Base-by-base conservation (phyloP, 1,140 invertebrate species). In the Trypoxylus dichotomus region DNA sequence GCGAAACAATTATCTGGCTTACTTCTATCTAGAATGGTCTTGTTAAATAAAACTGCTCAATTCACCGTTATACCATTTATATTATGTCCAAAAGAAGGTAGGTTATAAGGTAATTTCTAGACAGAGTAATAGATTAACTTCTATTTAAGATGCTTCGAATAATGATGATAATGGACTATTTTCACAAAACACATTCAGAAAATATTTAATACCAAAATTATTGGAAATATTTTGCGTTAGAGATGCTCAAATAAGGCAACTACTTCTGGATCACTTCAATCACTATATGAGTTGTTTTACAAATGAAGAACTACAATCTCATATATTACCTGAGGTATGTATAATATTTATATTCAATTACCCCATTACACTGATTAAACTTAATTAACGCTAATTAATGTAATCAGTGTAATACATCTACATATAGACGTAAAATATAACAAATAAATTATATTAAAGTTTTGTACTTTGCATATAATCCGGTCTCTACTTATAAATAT, bases 11-110 rank as follows among this genome's bases (percentile, higher is more conserved):
- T 97, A 37, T 91, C 92, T 68, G 90, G 90, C 58, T 87, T 94
- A 68, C 85, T 97, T 37, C 86, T 97, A 11, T 95, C 94, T 1
- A 90, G 95, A 82, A 91, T 96, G 87, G 95, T 96, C 29, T 87
- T 96, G 43, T 86, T 96, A 29, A 93, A 96, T 87, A 85, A 89
- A 79, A 93, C 92, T 60, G 95, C 95, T 13, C 92, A 93, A 85
- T 87, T 89, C 73, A 89, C 91, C 86, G 88, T 96, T 6, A 87
- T 95, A 75, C 94, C 95, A 58, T 90, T 89, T 84, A 88, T 97
- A 78, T 87, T 96, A 24, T 90, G 89, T 79, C 93, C 94, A 29
- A 91, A 90, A 85, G 87, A 88, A 83, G 88, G 90, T 91, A 81
- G 86, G 79, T 21, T 2, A 15, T 47, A 54, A 13, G 6, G 54